Percentiles rank a stretch among this genome's conserved stretches.
phyloP scores from a whole-genome alignment of 1,140 invertebrate genomes.

The Papilio glaucus region DNA sequence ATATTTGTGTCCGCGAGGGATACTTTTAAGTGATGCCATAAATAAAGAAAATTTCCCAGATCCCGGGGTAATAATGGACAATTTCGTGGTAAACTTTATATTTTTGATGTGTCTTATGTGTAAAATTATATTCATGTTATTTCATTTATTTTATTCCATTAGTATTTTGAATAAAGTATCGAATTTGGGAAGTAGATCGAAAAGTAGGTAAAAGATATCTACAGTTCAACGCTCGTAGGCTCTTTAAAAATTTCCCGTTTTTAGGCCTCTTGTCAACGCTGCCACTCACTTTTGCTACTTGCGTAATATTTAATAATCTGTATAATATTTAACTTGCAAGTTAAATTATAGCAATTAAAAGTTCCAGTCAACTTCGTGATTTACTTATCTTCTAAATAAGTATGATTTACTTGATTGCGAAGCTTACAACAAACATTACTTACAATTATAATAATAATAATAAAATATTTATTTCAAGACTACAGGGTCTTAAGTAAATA shows the following conservation, averaged over 20 bases:
- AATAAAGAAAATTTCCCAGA: conserved; percentile 24
- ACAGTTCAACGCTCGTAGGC: too few relatives aligned
- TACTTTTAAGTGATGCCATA: conserved; percentile 24
- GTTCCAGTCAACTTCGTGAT: background rate
- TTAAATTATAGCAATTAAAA: background rate
- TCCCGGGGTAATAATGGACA: conserved; percentile 5
- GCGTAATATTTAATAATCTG: background rate
- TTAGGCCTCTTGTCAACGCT: too few relatives aligned
- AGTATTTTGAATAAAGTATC: too few relatives aligned
- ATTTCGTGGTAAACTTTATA: background rate
- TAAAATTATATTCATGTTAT: too few relatives aligned
- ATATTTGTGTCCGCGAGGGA: conserved; percentile 29
- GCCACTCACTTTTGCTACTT: background rate
- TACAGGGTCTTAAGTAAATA: too few relatives aligned
- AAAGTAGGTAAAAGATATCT: too few relatives aligned
- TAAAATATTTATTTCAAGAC: too few relatives aligned
- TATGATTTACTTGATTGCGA: background rate
- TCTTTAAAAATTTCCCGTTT: too few relatives aligned
- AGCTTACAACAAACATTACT: background rate
- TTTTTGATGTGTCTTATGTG: background rate
- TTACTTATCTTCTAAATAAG: background rate
- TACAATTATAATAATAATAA: background rate
- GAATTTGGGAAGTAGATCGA: too few relatives aligned
- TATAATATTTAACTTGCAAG: background rate
- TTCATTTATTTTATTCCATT: too few relatives aligned